phyloP scores from a whole-genome alignment of 53 echinoderm and acorn worm genomes.

The Actinopyga echinites region DNA sequence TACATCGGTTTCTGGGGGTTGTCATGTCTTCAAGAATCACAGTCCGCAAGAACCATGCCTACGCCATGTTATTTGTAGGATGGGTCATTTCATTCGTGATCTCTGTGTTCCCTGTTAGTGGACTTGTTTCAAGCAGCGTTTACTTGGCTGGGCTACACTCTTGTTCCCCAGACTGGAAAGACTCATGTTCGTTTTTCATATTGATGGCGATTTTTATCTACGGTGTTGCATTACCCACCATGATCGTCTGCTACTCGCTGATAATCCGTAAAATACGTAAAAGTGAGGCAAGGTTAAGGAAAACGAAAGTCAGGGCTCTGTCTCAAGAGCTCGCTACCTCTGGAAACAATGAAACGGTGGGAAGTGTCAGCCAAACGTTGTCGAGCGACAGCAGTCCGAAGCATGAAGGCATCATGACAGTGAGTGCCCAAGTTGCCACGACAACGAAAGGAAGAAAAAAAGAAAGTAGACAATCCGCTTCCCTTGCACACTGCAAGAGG shows the following conservation, averaged over 20 bases:
- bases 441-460: neutral
- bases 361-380: neutral
- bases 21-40: neutral
- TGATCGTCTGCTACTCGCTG: neutral
- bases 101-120: constrained; percentile 8
- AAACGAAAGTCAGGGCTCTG: neutral
- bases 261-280: constrained; percentile 14
- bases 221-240: neutral
- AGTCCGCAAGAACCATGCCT: neutral
- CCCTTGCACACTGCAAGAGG: no score
- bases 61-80: neutral
- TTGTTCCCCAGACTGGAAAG: constrained; percentile 14
- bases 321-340: neutral
- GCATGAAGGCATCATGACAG: neutral
- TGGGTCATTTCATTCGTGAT: neutral
- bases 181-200: constrained; percentile 3
- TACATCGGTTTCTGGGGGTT: constrained; percentile 8
- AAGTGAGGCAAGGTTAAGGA: constrained; percentile 9
- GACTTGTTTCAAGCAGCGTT: neutral
- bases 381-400: no score
- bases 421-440: neutral
- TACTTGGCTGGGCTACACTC: constrained; percentile 12
- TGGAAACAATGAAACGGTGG: no score
- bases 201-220: neutral
- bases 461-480: neutral